Evolutionary conservation across 2,113 vertebrate species (phyloP).

Genomic region (Pseudonaja textilis): DNA sequence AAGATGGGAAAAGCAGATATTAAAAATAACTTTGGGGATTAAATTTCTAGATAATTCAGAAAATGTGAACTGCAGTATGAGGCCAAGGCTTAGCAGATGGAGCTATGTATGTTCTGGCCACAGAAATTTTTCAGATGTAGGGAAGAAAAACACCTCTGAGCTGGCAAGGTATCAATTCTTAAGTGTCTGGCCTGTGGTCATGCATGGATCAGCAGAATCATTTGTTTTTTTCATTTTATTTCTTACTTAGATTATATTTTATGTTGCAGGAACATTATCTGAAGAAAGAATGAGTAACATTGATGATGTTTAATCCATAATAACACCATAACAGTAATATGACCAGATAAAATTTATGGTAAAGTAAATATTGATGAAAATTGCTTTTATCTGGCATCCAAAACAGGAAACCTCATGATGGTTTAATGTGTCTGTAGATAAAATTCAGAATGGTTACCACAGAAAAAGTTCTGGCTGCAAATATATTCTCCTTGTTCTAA

Average conservation of each 20-base stretch:
- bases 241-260: background rate
- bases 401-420: background rate
- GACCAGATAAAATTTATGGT: background rate
- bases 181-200: background rate
- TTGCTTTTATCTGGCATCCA: background rate
- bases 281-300: background rate
- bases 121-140: background rate
- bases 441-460: background rate
- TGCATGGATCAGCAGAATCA: background rate
- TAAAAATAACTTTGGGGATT: background rate
- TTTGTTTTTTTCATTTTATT: background rate
- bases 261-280: background rate
- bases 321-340: background rate
- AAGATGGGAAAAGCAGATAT: background rate
- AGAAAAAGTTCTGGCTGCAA: background rate
- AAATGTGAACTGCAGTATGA: background rate
- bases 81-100: background rate
- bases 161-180: background rate
- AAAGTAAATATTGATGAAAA: background rate
- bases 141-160: background rate
- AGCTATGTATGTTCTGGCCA: background rate
- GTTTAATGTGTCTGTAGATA: background rate
- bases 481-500: background rate
- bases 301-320: background rate
- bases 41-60: background rate